A percentile compares a stretch with the other conserved stretches of the same genome.
Evolutionary conservation across 2,888 invertebrate species (phyloP).

Genomic region (Smittia aterrima): DNA sequence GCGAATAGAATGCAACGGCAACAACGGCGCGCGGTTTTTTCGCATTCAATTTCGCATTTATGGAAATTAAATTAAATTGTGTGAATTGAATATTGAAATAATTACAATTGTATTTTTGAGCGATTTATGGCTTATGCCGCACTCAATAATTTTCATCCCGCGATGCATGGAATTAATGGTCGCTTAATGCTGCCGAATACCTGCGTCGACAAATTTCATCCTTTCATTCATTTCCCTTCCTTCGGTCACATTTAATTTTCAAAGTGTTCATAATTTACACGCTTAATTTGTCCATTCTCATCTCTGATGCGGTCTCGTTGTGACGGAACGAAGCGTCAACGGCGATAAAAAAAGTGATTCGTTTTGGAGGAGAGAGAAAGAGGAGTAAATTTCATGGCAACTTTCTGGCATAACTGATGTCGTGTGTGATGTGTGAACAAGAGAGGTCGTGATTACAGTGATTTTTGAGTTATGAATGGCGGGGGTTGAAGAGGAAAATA

Average conservation of each 20-base stretch:
- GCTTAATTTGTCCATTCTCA: neutral
- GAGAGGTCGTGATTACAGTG: neutral
- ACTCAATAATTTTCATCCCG: no score
- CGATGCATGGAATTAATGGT: conserved; percentile 11
- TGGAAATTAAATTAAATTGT: conserved; percentile 38
- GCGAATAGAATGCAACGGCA: conserved; percentile 3
- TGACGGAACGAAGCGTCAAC: no score
- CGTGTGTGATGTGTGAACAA: neutral
- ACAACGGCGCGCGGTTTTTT: neutral
- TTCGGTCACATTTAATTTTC: no score
- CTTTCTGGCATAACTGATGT: no score
- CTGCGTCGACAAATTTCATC: neutral
- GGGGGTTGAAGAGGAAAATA: neutral
- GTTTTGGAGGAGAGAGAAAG: no score
- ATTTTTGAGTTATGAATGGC: neutral
- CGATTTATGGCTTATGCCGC: conserved; percentile 39
- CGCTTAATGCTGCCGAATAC: neutral
- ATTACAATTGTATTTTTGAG: conserved; percentile 16
- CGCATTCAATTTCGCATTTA: conserved; percentile 24
- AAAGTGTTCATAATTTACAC: neutral
- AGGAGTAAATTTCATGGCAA: no score
- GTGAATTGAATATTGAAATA: conserved; percentile 40
- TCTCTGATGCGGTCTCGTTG: no score
- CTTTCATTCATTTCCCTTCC: no score
- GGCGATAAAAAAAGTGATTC: no score